These are phyloP conservation scores for Daphoenositta chrysoptera DNA, from an alignment of 2,113 vertebrate genomes.

Conservation along the genomic window DNA sequence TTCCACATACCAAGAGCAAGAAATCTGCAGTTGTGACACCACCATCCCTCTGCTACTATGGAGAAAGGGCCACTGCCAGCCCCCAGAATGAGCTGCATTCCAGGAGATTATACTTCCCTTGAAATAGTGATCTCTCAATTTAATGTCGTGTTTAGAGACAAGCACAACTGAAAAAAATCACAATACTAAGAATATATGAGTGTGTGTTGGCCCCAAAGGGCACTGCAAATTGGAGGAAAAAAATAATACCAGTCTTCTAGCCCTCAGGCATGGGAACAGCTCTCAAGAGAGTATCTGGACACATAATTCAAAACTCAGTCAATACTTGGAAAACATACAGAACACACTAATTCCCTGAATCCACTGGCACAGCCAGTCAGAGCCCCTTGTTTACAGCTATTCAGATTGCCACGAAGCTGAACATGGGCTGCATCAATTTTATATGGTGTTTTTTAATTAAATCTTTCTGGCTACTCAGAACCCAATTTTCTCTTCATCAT, in stretches of 20 bases:
- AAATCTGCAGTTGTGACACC: neutral
- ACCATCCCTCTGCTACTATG: neutral
- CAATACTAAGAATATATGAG: neutral
- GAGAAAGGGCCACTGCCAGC: neutral
- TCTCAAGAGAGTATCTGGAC: neutral
- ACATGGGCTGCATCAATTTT: constrained; percentile 8
- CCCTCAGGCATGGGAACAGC: neutral
- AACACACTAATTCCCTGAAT: neutral
- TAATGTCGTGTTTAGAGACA: neutral
- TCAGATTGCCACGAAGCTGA: neutral
- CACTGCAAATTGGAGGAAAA: neutral
- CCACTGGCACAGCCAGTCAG: neutral
- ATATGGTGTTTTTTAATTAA: constrained; percentile 19
- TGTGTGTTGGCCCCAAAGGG: neutral
- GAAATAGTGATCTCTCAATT: neutral
- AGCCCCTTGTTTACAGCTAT: neutral
- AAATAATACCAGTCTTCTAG: neutral
- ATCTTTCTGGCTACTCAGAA: constrained; percentile 21
- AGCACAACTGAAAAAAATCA: neutral
- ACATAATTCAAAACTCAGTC: neutral
- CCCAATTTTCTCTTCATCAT: constrained; percentile 1
- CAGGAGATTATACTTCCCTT: neutral
- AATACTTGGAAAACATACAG: neutral
- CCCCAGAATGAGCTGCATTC: neutral
- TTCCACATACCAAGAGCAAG: neutral